phyloP scores from a whole-genome alignment of 2,113 vertebrate species.

The Oreochromis niloticus region DNA sequence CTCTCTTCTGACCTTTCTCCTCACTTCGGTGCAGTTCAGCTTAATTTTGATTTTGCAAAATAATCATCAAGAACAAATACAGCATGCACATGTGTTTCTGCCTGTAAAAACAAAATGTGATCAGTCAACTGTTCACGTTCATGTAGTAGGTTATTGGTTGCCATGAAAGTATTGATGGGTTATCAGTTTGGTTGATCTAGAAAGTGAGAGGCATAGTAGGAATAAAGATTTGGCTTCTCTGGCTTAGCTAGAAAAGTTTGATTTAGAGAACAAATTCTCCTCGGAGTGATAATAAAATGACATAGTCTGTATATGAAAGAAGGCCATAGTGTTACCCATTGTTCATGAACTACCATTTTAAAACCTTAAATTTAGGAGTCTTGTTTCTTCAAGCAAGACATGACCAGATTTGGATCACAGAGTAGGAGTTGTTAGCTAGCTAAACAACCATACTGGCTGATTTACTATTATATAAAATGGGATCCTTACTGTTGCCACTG shows the following conservation, averaged over 20 bases:
- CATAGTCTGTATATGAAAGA: neutral
- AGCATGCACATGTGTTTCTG: neutral
- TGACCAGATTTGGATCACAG: neutral
- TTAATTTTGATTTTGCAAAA: neutral
- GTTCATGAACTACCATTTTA: neutral
- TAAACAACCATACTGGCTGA: neutral
- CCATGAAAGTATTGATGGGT: neutral
- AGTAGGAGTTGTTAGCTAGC: neutral
- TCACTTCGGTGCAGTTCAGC: neutral
- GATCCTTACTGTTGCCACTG: neutral
- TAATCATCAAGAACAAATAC: neutral
- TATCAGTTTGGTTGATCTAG: neutral
- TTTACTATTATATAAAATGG: neutral
- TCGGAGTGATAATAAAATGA: neutral
- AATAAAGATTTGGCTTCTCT: neutral
- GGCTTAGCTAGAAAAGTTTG: neutral
- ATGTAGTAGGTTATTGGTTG: neutral
- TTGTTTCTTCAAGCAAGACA: rapidly evolving
- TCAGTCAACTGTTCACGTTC: neutral
- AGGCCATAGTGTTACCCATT: neutral
- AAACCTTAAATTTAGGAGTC: neutral
- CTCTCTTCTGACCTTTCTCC: neutral
- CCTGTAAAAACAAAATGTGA: neutral
- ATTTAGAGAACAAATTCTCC: neutral
- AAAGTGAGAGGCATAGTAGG: neutral